These are phyloP conservation scores for Enteromius viviparus DNA, from an alignment of 2,797 vertebrate species.

Conservation along the genomic window DNA sequence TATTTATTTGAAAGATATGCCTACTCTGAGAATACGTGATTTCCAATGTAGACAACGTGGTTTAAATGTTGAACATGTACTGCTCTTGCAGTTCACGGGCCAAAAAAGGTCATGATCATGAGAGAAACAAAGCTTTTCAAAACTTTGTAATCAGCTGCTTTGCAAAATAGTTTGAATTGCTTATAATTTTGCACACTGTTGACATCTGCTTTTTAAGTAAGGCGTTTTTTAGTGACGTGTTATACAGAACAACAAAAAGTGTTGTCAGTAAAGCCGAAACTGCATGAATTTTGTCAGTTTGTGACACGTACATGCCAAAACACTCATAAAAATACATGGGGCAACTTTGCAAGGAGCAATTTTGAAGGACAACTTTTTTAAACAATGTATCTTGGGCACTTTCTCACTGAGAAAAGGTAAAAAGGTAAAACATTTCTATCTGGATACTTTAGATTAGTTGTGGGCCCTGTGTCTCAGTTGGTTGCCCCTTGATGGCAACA, in stretches of 20 bases:
- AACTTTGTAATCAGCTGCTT: neutral
- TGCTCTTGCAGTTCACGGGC: neutral
- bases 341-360: no score
- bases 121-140: neutral
- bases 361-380: no score
- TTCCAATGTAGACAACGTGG: neutral
- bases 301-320: neutral
- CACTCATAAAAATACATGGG: neutral
- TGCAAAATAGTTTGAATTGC: neutral
- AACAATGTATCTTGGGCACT: no score
- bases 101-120: neutral
- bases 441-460: no score
- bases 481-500: no score
- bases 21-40: neutral
- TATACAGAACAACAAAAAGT: neutral
- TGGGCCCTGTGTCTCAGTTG: no score
- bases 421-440: no score
- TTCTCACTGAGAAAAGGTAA: no score
- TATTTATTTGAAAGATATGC: neutral
- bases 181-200: neutral
- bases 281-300: neutral
- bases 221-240: neutral
- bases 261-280: neutral
- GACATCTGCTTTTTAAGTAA: neutral
- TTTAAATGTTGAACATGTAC: neutral